Evolutionary conservation across 1,140 invertebrate genomes (phyloP), one percentile per base, ranked within the genome.

Genomic region (Gonatopus flavifemur): DNA sequence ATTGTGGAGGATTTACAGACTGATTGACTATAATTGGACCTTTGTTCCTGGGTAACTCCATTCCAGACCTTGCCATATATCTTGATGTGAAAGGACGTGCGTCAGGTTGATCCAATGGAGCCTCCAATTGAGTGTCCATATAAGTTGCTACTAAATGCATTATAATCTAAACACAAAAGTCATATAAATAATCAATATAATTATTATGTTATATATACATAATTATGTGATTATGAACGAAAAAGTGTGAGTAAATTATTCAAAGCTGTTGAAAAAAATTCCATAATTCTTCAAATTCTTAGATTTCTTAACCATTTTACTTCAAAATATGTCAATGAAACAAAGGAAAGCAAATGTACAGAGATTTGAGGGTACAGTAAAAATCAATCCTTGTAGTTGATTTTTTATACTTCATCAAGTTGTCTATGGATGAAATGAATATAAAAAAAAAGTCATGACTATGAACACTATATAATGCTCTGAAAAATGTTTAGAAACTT

Each of bases 61-160:
- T 63, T 8, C 65, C 67, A 31, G 61, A 66, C 60, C 66, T 71
- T 15, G 65, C 69, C 55, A 66, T 73, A 15, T 75, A 73, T 31
- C 78, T 76, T 0, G 80, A 81, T n/a, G 85, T 82, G 69, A 94
- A 93, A 3, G 89, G 83, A 52, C 87, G 83, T 2, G 86, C 86
- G 57, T 91, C 89, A 6, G 88, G 88, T 61, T 79, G 76, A 74
- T 86, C 87, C 0, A 89, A 85, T 33, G 91, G 80, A 3, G 87
- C 85, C 62, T 89, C 85, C 5, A 93, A 70, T 68, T 90, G 84
- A 3, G 86, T 86, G 64, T 94, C 90, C 76, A 94, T 77, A 64
- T 93, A 93, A 3, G 86, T 85, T 38, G 88, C 88, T 32, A 92
- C 81, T 32, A 91, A 67, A 75, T 93, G 90, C 82, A 93, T 88